Base-by-base conservation (phyloP, 2,113 vertebrate species). In the Poicephalus gulielmi region DNA sequence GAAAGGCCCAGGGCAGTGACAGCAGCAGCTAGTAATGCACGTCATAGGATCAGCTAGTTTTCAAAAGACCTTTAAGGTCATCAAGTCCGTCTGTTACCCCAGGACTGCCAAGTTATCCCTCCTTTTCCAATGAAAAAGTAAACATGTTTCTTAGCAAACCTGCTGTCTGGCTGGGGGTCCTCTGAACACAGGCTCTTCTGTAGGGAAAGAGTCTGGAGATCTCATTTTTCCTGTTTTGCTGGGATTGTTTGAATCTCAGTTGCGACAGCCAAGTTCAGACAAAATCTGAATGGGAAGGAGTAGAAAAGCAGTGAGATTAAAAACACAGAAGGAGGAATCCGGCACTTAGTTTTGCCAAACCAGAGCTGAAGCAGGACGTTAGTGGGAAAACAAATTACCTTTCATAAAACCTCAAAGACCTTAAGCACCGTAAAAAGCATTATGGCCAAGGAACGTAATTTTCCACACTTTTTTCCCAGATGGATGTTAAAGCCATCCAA, bases 41-140 rank as follows among this genome's bases (percentile, higher is more conserved):
- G 27, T 18, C 11, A n/a, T 24, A 35, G 57, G 35, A 59, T 35
- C 57, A 35, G 1, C 33, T 35, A 35, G 57, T n/a, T 24, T 59
- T 59, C 10, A 35, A 35, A 59, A 16, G 22, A 35, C 22, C 33
- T 23, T 59, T 59, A 59, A 23, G 57, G 33, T 59, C 57, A 59
- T 59, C 57, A 35, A 35, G 22, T 35, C 57, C 33, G 10, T 35
- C n/a, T 59, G 33, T 35, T 59, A 35, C 33, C 57, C 22, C 13
- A 24, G 57, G 13, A 35, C 33, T 59, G 57, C 33, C 57, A 59
- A 35, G 22, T 59, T n/a, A 59, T 23, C 22, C 33, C 24, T 47
- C 4, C 13, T 77, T 67, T 67, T 0, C 0, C 0, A 0, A 3
- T 4, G 25, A 57, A 80, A 43, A 25, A 16, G 33, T 17, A 22